Evolutionary conservation across 92 coral and sea anemone species (phyloP), one percentile per base, ranked within the genome.

Genomic region (Palythoa caribaeorum): DNA sequence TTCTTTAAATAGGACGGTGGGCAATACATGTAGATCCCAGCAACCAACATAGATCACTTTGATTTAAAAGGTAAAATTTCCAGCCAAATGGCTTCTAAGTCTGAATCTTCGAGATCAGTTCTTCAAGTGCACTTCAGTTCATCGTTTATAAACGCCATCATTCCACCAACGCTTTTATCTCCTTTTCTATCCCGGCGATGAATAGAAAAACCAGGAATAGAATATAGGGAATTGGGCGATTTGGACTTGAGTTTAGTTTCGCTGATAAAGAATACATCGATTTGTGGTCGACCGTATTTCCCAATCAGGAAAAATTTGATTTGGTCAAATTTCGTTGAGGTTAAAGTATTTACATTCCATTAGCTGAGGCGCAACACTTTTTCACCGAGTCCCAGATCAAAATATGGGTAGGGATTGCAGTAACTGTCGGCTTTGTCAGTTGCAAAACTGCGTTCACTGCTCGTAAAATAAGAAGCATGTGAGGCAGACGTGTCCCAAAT

Each of bases 341-440:
- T 85, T 88, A 93, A 71, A 63, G 87, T 83, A 87, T 91, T 83
- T 28, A 94, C 90, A 38, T 90, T 91, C 93, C 94, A 91, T 15
- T 84, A 84, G 38, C 94, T 92, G 84, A 93, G 20, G 47, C 90
- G 83, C 73, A 92, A 71, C 11, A 89, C 95, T 92, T 90, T 92
- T 13, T 90, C 87, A 50, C 85, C 91, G 55, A 90, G 83, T 50
- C 87, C 91, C 52, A 92, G 91, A 57, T 92, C 95, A 59, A 87
- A 88, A 68, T 21, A 74, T 38, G 95, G 87, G 57, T 78, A 74
- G 39, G 85, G 73, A 76, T 80, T 87, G 57, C 88, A 80, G 84
- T 86, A 73, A 44, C 57, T 84, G 48, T 79, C 87, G 76, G 14
- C 87, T 20, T 71, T 83, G 72, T 87, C 74, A 20, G 35, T 28